These are phyloP conservation scores for Microchrysa polita DNA, from an alignment of 2,888 invertebrate species.

Conservation along the genomic window DNA sequence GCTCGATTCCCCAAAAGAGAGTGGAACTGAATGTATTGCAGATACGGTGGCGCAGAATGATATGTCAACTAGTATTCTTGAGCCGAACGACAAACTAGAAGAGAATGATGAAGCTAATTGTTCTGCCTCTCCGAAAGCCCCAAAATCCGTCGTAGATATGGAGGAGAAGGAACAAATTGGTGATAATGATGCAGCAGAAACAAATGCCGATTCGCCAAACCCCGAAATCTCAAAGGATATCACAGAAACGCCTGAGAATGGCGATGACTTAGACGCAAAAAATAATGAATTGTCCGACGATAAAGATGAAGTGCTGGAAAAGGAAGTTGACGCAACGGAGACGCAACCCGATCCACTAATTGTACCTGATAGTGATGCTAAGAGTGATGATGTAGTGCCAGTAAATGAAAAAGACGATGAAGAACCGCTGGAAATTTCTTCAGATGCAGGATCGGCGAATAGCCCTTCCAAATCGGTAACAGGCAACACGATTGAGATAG, in stretches of 20 bases:
- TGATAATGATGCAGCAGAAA: too few relatives aligned
- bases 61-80: conserved; percentile 18
- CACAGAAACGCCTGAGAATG: neutral
- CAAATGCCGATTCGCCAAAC: too few relatives aligned
- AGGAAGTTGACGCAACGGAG: neutral
- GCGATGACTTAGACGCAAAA: neutral
- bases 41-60: conserved; percentile 18
- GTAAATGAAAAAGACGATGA: neutral
- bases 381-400: too few relatives aligned
- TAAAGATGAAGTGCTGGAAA: neutral
- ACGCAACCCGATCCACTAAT: neutral
- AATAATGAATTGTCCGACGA: neutral
- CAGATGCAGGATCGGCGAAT: neutral
- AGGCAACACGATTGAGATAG: neutral
- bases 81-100: neutral
- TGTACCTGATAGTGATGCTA: neutral
- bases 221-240: too few relatives aligned
- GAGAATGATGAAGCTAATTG: conserved; percentile 19
- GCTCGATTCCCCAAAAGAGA: too few relatives aligned
- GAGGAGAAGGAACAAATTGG: too few relatives aligned
- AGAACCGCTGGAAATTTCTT: neutral
- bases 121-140: neutral
- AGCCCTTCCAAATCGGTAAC: neutral
- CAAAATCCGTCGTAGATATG: neutral
- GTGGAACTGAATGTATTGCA: neutral